These are phyloP conservation scores for Lasioglossum malachurum DNA, from an alignment of 2,888 invertebrate genomes.

Conservation along the genomic window DNA sequence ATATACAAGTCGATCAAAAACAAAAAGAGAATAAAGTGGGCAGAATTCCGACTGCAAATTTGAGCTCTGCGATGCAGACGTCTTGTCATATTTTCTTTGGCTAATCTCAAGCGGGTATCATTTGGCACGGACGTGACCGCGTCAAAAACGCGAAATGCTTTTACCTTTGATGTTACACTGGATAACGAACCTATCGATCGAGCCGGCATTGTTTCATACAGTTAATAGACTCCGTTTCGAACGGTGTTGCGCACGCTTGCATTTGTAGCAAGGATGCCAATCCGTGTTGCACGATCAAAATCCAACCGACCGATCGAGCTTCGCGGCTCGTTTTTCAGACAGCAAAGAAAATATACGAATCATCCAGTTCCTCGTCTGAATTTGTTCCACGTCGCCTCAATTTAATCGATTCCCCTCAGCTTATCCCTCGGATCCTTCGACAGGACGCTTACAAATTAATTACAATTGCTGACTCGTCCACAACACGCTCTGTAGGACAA, in stretches of 20 bases:
- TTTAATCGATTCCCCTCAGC: slow-evolving; percentile 7
- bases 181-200: slow-evolving; percentile 1
- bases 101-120: slow-evolving; percentile 67
- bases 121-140: slow-evolving; percentile 75
- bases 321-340: not conserved
- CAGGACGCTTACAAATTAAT: not conserved
- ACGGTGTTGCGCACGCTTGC: slow-evolving; percentile 67
- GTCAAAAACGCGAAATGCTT: slow-evolving; percentile 20
- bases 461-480: not conserved
- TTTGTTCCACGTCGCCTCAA: not conserved
- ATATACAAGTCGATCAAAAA: not conserved
- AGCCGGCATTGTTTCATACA: slow-evolving; percentile 21
- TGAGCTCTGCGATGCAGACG: not conserved
- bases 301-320: not conserved
- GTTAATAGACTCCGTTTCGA: slow-evolving; percentile 22
- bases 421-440: not conserved
- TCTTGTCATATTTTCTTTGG: slow-evolving; percentile 71
- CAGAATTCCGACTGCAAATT: slow-evolving; percentile 12
- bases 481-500: not conserved
- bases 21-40: not conserved
- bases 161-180: not conserved
- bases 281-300: slow-evolving; percentile 16
- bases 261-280: slow-evolving; percentile 66
- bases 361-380: not conserved
- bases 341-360: slow-evolving; percentile 16